Percentiles rank a stretch among this genome's conserved stretches.
These are phyloP conservation scores for Notothenia rossii DNA, from an alignment of 2,113 vertebrate species.

Conservation along the genomic window DNA sequence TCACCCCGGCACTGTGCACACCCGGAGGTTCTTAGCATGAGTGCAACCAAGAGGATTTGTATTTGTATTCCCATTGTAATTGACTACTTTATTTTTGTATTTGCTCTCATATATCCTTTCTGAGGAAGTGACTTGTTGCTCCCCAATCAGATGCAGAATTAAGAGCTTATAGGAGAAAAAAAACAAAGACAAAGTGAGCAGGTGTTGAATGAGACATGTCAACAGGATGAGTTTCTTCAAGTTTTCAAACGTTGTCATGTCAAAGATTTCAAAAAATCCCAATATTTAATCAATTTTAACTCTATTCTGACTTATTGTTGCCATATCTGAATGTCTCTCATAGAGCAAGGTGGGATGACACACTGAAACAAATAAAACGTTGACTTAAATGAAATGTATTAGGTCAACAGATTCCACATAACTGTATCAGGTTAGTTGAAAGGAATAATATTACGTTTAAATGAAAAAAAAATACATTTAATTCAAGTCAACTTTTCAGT, in stretches of 20 bases:
- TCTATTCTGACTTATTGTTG: neutral
- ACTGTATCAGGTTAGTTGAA: no score
- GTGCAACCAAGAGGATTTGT: neutral
- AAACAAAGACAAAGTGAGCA: neutral
- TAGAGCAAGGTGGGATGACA: neutral
- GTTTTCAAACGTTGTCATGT: neutral
- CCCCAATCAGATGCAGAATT: neutral
- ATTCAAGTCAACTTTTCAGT: no score
- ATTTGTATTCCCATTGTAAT: constrained; percentile 6
- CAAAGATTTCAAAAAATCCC: neutral
- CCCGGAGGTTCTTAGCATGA: neutral
- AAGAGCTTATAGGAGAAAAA: neutral
- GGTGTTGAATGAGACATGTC: neutral
- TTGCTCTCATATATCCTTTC: neutral
- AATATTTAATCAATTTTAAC: neutral
- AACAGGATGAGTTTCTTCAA: neutral
- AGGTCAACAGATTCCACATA: no score
- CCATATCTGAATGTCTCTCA: neutral
- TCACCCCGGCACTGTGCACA: constrained; percentile 74
- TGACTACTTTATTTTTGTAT: neutral
- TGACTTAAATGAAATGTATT: no score
- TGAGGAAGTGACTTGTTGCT: neutral
- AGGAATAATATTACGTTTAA: no score
- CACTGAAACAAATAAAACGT: no score
- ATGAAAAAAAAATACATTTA: no score